Base-by-base conservation (phyloP, 1,140 invertebrate species). In the Philopotamus ludificatus region DNA sequence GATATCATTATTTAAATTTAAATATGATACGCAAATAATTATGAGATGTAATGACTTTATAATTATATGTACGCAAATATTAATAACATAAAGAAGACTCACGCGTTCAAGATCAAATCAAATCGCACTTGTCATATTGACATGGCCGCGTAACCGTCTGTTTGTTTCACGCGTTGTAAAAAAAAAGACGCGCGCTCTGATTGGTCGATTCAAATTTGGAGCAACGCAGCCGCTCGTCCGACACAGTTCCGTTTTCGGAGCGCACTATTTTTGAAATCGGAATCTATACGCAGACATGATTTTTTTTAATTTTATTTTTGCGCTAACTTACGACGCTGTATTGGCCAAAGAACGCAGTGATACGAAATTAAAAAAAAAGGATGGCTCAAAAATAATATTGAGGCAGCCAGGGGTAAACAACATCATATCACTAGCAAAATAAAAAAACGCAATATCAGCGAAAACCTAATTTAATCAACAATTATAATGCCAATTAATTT, bases 261-360 rank as follows among this genome's bases (percentile, higher is more conserved):
- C 58, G 63, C 50, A 68, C 67, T 68, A 68, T 68, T 65, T 68
- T 68, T 47, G 45, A 68, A 65, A 62, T 65, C 60, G 21, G 63
- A 68, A 61, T 63, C 66, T 68, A 65, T 54, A 54, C 20, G 41
- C 54, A 9, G 10, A 1, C 34, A 39, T 34, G 20, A 26, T 63
- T 59, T 63, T 63, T 63, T 67, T 63, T n/a, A n/a, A n/a, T n/a
- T 28, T 55, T 55, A 16, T 26, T 8, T 45, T 53, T 58, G 16
- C 18, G 66, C 57, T 60, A 64, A 64, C 55, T 58, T 64, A 64
- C 51, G 62, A 42, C 49, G 53, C 23, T 39, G 66, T 50, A 61
- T 63, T 57, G 62, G 62, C 49, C 67, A 41, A 62, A 50, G 67
- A 55, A 65, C 67, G 67, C 67, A 68, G 67, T 68, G 67, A 68